Conservation (phyloP, 2,888 invertebrate genomes). For the Apodemia mormo region DNA sequence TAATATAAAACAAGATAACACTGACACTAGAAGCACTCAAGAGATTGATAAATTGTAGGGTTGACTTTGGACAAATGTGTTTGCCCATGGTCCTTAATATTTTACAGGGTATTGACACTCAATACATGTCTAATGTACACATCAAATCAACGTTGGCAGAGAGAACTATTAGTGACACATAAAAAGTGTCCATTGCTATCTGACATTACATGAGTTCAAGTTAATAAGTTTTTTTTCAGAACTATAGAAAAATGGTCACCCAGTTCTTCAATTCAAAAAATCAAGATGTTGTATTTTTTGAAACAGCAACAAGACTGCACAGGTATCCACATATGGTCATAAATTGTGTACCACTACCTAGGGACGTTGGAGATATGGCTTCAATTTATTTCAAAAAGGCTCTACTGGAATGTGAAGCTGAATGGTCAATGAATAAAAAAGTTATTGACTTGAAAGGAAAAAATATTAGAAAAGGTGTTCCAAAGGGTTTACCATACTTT, state of each 20-base stretch:
- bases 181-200: no score
- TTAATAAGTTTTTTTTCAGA: slow-evolving; percentile 64
- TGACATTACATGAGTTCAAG: no score
- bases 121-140: no score
- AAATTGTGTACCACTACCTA: slow-evolving; percentile 93
- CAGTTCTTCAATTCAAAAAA: slow-evolving; percentile 87
- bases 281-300: slow-evolving; percentile 94
- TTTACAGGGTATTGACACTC: no score
- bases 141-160: no score
- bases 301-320: slow-evolving; percentile 89
- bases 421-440: slow-evolving; percentile 98
- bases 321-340: slow-evolving; percentile 91
- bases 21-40: no score
- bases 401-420: slow-evolving; percentile 95
- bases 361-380: slow-evolving; percentile 92
- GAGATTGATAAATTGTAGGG: no score
- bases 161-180: no score
- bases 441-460: slow-evolving; percentile 80
- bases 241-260: slow-evolving; percentile 89
- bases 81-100: no score
- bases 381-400: slow-evolving; percentile 99
- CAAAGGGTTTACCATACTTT: slow-evolving; percentile 97
- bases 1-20: no score
- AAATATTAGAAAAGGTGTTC: slow-evolving; percentile 90
- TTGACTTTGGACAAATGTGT: no score